Base-by-base conservation (phyloP, 1,140 invertebrate species). In the Drosophila cardini region DNA sequence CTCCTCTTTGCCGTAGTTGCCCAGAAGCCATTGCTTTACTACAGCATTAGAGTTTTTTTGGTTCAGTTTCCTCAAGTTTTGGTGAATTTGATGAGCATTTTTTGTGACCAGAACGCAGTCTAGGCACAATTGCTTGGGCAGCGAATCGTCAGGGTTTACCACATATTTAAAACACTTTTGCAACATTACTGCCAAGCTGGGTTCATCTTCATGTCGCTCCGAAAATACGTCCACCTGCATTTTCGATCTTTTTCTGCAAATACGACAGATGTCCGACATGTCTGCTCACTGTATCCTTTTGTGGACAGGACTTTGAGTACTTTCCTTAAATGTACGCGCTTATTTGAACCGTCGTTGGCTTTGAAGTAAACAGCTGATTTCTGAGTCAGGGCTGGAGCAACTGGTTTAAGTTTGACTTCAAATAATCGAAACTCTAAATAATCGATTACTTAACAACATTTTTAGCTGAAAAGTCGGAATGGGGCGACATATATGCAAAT, bases 401-500 rank as follows among this genome's bases (percentile, higher is more conserved):
- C 8, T 38, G 21, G 0, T 26, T 26, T n/a, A n/a, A 26, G 21
- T 4, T 5, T 26, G 21, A 0, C 5, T 45, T 13, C 42, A 45
- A 1, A 9, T 40, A 45, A 38, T 55, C 52, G 55, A 40, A 38
- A 40, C n/a, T 21, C 21, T 6, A 6, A 6, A 5, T 13, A 36
- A 53, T 38, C 53, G 36, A 42, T 53, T 1, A n/a, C 2, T 7
- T 32, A 1, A 13, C 6, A 50, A 21, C 6, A 32, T 8, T 43
- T 43, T 15, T 34, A 87, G 84, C 65, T 13, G 87, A 87, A n/a
- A 55, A 55, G 3, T 11, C 32, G 0, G 84, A 91, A 15, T 91
- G 89, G 89, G 89, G 89, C 1, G 53, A 71, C n/a, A 34, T 78
- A n/a, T 80, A 76, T 58, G 16, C 52, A 6, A 91, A 91, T 45